These are phyloP conservation scores for Drosophila cardini DNA, from an alignment of 1,140 invertebrate genomes.

Conservation along the genomic window DNA sequence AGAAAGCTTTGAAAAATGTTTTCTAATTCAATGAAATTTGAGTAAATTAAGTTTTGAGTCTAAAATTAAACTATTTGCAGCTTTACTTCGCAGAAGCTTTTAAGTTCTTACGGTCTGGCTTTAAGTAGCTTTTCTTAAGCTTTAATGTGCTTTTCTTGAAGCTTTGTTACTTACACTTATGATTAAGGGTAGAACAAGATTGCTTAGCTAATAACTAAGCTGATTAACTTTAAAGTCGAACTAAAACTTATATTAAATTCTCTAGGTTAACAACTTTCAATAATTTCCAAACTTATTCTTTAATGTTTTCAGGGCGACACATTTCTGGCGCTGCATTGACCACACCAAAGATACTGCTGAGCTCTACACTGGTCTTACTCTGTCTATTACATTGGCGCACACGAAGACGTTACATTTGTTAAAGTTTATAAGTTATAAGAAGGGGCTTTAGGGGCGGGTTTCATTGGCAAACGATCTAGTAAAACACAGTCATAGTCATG, in stretches of 20 bases:
- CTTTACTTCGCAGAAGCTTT: too few relatives aligned
- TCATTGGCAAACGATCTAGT: constrained; percentile 38
- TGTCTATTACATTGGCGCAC: constrained; percentile 32
- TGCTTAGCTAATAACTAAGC: background rate
- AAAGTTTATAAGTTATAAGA: constrained; percentile 26
- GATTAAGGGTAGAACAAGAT: background rate
- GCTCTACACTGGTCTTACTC: constrained; percentile 2
- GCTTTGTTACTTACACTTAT: too few relatives aligned
- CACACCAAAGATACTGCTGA: constrained; percentile 46
- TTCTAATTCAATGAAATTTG: background rate
- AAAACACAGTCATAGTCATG: constrained; percentile 65
- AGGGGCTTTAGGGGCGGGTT: background rate
- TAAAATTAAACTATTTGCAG: too few relatives aligned
- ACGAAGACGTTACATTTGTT: constrained; percentile 30
- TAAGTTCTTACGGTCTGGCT: too few relatives aligned
- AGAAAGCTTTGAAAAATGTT: background rate
- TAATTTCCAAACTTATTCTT: background rate
- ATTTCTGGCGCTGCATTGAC: constrained; percentile 58
- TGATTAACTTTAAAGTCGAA: too few relatives aligned
- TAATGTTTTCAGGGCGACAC: constrained; percentile 68
- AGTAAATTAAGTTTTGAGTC: too few relatives aligned
- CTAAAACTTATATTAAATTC: background rate
- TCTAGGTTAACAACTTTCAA: too few relatives aligned
- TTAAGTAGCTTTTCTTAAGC: too few relatives aligned
- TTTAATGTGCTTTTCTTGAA: too few relatives aligned